These are phyloP conservation scores for Mustela lutreola DNA, from an alignment of 2,113 vertebrate species.

Conservation along the genomic window DNA sequence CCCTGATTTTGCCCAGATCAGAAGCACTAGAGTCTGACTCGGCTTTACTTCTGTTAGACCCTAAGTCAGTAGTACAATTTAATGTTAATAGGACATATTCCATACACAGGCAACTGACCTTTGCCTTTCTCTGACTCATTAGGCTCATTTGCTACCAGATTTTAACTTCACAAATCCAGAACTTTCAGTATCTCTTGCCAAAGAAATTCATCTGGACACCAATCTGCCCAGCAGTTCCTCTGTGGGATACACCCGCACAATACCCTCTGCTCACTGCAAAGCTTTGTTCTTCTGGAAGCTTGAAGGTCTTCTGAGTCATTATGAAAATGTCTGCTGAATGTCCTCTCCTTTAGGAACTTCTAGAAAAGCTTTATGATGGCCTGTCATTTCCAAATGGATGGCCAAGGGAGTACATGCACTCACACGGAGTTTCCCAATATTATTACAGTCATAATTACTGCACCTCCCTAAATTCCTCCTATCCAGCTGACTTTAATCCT, in stretches of 20 bases:
- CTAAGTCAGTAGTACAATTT: neutral
- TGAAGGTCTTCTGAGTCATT: constrained; percentile 24
- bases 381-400: neutral
- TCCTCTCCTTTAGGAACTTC: neutral
- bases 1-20: neutral
- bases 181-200: constrained; percentile 53
- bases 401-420: neutral
- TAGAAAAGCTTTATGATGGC: neutral
- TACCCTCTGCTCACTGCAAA: constrained; percentile 23
- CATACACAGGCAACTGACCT: neutral
- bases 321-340: neutral
- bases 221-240: constrained; percentile 58
- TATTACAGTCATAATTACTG: neutral
- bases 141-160: constrained; percentile 43
- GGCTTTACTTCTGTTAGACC: neutral
- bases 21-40: neutral
- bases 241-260: neutral
- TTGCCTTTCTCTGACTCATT: constrained; percentile 55
- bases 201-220: constrained; percentile 60
- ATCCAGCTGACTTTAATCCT: neutral
- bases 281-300: neutral
- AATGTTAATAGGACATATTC: neutral
- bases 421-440: neutral
- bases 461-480: neutral
- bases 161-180: constrained; percentile 61